Conservation (phyloP, 2,113 vertebrate genomes). For the Noctilio leporinus region DNA sequence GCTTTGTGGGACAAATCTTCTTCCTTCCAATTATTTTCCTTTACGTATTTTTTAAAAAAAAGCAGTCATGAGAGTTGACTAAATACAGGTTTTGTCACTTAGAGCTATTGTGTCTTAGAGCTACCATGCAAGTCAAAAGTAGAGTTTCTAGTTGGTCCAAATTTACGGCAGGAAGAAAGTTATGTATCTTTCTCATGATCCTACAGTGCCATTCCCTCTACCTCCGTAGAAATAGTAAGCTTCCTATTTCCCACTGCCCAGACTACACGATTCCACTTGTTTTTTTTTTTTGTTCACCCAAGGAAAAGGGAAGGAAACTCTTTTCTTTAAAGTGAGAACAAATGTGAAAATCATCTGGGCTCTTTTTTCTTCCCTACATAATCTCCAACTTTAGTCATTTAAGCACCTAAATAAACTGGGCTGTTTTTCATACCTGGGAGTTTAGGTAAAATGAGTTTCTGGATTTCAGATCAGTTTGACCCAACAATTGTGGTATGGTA, state of each 20-base stretch:
- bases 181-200: background rate
- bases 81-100: background rate
- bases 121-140: background rate
- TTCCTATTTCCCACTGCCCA: background rate
- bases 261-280: background rate
- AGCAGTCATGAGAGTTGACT: background rate
- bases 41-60: background rate
- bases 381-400: background rate
- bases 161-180: background rate
- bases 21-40: background rate
- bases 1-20: background rate
- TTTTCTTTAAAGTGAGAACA: background rate
- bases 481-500: background rate
- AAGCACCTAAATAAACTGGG: background rate
- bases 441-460: background rate
- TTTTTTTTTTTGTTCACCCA: background rate
- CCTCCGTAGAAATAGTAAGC: background rate
- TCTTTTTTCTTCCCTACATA: background rate
- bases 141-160: background rate
- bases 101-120: background rate
- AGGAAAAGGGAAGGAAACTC: background rate
- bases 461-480: background rate
- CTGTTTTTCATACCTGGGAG: background rate
- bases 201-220: fast-evolving
- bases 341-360: background rate